phyloP scores from a whole-genome alignment of 2,797 vertebrate species.

The Triplophysa bombifrons region DNA sequence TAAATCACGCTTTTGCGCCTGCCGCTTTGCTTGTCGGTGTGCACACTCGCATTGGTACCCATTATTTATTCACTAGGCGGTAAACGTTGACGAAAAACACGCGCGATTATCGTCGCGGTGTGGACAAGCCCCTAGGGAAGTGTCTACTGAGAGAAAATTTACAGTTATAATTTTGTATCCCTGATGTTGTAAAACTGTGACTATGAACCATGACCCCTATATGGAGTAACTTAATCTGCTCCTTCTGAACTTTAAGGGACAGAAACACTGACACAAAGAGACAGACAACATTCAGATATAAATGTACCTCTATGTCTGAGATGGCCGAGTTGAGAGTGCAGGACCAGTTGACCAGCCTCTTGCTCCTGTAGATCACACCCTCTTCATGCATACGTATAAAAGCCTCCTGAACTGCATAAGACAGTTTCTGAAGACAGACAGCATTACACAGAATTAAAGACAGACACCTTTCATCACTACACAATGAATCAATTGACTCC shows the following conservation, averaged over 20 bases:
- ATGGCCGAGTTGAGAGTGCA: slow-evolving; percentile 92
- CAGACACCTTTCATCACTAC: not conserved
- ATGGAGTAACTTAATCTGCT: not conserved
- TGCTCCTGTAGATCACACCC: slow-evolving; percentile 90
- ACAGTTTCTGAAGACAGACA: slow-evolving; percentile 82
- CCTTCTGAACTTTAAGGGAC: not conserved
- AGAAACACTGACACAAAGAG: too few species aligned
- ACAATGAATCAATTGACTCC: not conserved
- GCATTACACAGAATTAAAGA: not conserved
- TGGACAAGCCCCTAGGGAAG: too few species aligned
- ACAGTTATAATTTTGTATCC: not conserved
- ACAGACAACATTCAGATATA: not conserved
- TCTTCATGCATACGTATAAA: slow-evolving; percentile 89
- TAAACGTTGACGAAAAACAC: too few species aligned
- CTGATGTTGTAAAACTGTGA: not conserved
- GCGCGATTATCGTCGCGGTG: too few species aligned
- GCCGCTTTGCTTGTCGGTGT: too few species aligned
- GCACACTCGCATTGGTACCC: too few species aligned
- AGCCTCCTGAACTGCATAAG: slow-evolving; percentile 85
- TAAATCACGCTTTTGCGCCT: too few species aligned
- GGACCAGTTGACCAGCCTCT: slow-evolving; percentile 94
- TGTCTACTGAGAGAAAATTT: not conserved
- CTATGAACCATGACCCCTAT: not conserved
- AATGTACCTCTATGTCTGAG: slow-evolving; percentile 86
- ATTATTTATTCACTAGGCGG: too few species aligned